Base-by-base conservation (phyloP, 2,888 invertebrate species). In the Trisateles emortualis region DNA sequence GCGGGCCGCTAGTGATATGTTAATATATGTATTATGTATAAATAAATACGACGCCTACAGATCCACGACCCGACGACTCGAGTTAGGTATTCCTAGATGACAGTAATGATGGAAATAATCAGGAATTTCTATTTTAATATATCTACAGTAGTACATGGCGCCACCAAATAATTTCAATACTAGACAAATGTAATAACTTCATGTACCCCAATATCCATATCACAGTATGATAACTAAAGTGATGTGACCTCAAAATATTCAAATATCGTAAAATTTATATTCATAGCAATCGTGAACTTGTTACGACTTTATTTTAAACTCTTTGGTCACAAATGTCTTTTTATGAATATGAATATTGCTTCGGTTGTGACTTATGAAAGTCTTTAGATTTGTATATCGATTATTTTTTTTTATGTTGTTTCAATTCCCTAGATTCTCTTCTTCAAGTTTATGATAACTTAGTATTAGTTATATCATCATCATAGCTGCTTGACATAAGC, bases 281-380 rank as follows among this genome's bases (percentile, higher is more conserved):
- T 83, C 82, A 82, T 82, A 66, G 67, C 71, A 59, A 75, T 72
- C 55, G 59, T 68, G 71, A 63, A 68, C 60, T 70, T 64, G 62
- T 82, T 75, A 85, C 69, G 74, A 75, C 83, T 84, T 80, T 70
- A 84, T 84, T 78, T 74, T 55, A 52, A 59, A 71, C 60, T 49
- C 52, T 60, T 62, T 52, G 52, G 48, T 44, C 40, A 44, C 52
- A 58, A 68, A 52, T 65, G 52, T 59, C 66, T 64, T 64, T 62
- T 57, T 74, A 72, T 64, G 57, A 52, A 52, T 48, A 48, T 48
- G 43, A 71, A 72, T 71, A 71, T 62, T 50, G 42, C 41, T 67
- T 69, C 65, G 30, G 44, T 3, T 26, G 8, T 3, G 26, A 8
- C 6, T 26, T 6, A 22, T 22, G 22, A 3, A 3, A 22, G 2